Evolutionary conservation across 1,140 invertebrate species (phyloP), one percentile per base, ranked within the genome.

Genomic region (Atta cephalotes): DNA sequence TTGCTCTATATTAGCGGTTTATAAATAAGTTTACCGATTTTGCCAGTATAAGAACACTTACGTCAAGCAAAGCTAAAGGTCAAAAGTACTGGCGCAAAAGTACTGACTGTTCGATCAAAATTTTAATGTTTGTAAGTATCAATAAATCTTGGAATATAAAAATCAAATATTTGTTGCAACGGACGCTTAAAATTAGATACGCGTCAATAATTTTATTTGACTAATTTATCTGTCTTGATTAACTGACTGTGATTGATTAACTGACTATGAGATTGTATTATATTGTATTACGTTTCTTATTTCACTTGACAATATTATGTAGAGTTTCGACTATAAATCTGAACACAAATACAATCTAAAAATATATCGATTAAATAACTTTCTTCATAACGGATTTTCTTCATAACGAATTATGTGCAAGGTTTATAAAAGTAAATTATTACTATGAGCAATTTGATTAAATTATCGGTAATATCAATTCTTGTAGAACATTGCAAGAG

Each of bases 1-100:
- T 84, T 84, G 80, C 80, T 84, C 68, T 82, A 81, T 58, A 81
- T 81, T 81, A 81, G 21, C 79, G 49, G 31, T 71, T 63, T 84
- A 84, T 84, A 84, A 84, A 84, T 84, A 84, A 84, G 80, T 35
- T 62, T 21, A 18, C 70, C 56, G 80, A 84, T 84, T 74, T 76
- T 56, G 56, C 53, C 70, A 45, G 66, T 45, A 58, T 62, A 76
- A 76, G 70, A 84, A 74, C 70, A 76, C 39, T 76, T 84, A 62
- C 80, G 80, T 84, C 80, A 76, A 49, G 56, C 80, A 49, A 76
- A 45, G 58, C 21, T 35, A 84, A 84, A 84, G 80, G 80, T 84
- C 80, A 84, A 62, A 84, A 84, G 80, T 70, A 35, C 28, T 3
- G 63, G 28, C 45, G 77, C 49, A 66, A 65, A 51, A 70, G 66